Evolutionary conservation across 2,888 invertebrate species (phyloP).

Genomic region (Dynastes hyllus): DNA sequence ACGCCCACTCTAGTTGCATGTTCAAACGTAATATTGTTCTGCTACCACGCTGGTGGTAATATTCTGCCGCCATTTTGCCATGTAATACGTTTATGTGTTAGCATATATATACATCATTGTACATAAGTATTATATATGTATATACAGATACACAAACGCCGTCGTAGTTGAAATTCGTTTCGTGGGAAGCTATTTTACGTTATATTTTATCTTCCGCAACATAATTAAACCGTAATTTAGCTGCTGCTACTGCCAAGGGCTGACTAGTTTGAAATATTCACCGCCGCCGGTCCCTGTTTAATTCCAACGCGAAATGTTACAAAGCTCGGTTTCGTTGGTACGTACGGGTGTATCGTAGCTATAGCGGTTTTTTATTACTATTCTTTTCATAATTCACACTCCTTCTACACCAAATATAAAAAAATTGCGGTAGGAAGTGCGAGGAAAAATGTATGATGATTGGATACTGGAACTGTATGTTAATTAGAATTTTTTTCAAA

Average conservation of each 20-base stretch:
- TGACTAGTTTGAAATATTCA: conserved; percentile 34
- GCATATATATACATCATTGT: not conserved
- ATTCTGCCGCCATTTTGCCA: not conserved
- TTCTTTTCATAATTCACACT: too few relatives aligned
- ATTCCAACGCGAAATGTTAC: not conserved
- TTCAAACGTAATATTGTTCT: conserved; percentile 36
- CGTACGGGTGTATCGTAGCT: too few relatives aligned
- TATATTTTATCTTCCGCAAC: conserved; percentile 50
- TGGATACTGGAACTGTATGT: too few relatives aligned
- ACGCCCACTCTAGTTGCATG: conserved; percentile 34
- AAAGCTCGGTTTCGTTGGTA: too few relatives aligned
- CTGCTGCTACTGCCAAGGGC: not conserved
- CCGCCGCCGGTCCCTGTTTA: conserved; percentile 11
- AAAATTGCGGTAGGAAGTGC: too few relatives aligned
- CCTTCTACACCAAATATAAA: too few relatives aligned
- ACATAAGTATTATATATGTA: conserved; percentile 4
- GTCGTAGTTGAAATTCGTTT: conserved; percentile 40
- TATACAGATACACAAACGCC: conserved; percentile 18
- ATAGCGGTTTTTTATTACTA: too few relatives aligned
- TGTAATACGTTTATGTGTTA: too few relatives aligned
- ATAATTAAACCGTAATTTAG: conserved; percentile 44
- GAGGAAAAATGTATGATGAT: too few relatives aligned
- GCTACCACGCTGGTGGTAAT: conserved; percentile 17
- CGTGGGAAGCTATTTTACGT: conserved; percentile 49
- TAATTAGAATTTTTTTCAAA: too few relatives aligned